Evolutionary conservation across 2,113 vertebrate genomes (phyloP), one percentile per base, ranked within the genome.

Genomic region (Egretta garzetta): DNA sequence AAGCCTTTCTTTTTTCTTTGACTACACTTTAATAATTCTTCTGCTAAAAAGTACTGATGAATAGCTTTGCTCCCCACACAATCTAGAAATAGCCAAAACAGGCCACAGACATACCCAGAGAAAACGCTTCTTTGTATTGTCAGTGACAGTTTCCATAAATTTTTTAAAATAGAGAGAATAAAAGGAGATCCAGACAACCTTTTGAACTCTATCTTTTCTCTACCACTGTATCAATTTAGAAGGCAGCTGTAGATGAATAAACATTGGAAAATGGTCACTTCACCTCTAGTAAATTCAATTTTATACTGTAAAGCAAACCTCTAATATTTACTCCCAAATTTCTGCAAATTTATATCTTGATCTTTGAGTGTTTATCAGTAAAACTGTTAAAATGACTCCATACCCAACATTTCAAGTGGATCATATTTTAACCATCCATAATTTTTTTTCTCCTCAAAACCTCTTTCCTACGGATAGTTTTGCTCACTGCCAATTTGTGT

Each of bases 1-100:
- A 91, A 95, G 49, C n/a, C 23, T 68, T 88, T 88, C n/a, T 93
- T 86, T 96, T 94, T 96, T 53, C 55, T 96, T 93, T 92, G 47
- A 63, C 55, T 70, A 41, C 41, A 27, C 67, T 76, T 90, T 89
- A 95, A 52, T 79, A 92, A 79, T 94, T 72, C 55, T 81, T 66
- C 80, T 70, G 5, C 47, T 85, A 86, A 66, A 91, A 93, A 75
- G 50, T 86, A 87, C 63, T 28, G 55, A 62, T 94, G 72, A 86
- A 75, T 87, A 96, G 26, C 66, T 86, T 86, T 96, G 28, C 76
- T 84, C 37, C 67, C 67, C 32, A 72, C 22, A 55, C 35, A 55
- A 10, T 47, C 82, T 68, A 81, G 81, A 67, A 92, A 96, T 53
- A 92, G 53, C 22, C 4, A 30, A 79, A 95, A 90, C 43, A 66